These are phyloP conservation scores for Liparis tanakae DNA, from an alignment of 2,797 vertebrate species.

Conservation along the genomic window DNA sequence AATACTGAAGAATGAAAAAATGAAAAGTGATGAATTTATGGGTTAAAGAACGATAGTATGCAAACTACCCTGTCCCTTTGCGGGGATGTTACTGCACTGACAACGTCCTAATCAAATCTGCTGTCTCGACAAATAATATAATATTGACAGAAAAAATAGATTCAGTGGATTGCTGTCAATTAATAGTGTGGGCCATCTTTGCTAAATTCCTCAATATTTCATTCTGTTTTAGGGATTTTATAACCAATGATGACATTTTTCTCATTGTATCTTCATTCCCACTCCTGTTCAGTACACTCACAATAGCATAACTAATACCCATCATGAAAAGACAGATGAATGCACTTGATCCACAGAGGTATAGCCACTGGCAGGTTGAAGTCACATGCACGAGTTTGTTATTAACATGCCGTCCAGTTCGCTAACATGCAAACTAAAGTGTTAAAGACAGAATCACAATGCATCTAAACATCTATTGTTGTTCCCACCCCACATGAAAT, in stretches of 20 bases:
- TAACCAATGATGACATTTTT: background rate
- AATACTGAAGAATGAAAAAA: constrained; percentile 18
- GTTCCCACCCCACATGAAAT: background rate
- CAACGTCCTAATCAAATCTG: constrained; percentile 12
- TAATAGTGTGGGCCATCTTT: background rate
- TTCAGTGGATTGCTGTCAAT: background rate
- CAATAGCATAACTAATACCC: constrained; percentile 4
- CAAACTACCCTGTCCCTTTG: constrained; percentile 16
- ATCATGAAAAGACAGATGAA: constrained; percentile 17
- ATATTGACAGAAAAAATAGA: background rate
- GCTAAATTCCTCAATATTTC: background rate
- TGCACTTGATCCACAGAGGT: constrained; percentile 11
- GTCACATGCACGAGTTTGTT: constrained; percentile 24
- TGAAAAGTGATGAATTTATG: background rate
- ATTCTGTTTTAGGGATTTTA: background rate
- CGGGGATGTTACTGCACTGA: constrained; percentile 26
- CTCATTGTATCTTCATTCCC: constrained; percentile 1
- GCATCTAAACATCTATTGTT: constrained; percentile 10
- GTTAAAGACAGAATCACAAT: constrained; percentile 22
- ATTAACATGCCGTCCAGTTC: constrained; percentile 15
- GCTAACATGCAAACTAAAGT: constrained; percentile 8
- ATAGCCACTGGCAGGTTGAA: constrained; percentile 4
- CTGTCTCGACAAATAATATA: background rate
- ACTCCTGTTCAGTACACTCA: background rate
- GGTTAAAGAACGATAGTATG: constrained; percentile 9